Evolutionary conservation across 2,113 vertebrate species (phyloP).

Genomic region (Sturnus vulgaris): DNA sequence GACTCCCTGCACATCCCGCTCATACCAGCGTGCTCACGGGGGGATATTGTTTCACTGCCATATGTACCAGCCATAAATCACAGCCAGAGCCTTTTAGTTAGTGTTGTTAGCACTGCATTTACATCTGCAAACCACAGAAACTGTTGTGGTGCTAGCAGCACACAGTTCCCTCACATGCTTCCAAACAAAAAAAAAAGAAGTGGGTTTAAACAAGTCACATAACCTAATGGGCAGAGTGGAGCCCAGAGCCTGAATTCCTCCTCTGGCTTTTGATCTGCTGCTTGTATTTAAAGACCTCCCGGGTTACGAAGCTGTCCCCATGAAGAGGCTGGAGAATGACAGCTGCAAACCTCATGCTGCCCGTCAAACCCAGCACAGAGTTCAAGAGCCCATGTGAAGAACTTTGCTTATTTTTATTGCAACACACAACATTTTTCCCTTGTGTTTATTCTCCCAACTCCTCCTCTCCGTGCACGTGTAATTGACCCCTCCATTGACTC

Average conservation of each 20-base stretch:
- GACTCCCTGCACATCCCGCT: background rate
- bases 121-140: background rate
- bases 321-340: background rate
- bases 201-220: background rate
- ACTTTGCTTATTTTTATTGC: slow-evolving; percentile 10
- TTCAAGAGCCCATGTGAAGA: background rate
- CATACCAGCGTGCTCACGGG: background rate
- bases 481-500: background rate
- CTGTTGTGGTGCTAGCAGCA: background rate
- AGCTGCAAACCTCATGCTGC: slow-evolving; percentile 14
- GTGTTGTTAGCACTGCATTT: background rate
- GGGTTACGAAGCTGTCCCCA: background rate
- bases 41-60: background rate
- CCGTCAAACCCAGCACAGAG: background rate
- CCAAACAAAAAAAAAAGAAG: background rate
- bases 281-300: slow-evolving; percentile 14
- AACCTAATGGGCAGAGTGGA: background rate
- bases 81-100: slow-evolving; percentile 18
- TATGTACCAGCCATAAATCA: slow-evolving; percentile 16
- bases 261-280: slow-evolving; percentile 3
- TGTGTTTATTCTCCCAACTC: background rate
- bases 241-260: background rate
- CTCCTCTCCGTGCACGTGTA: background rate
- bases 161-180: background rate
- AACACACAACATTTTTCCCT: background rate